Evolutionary conservation across 2,888 invertebrate genomes (phyloP).

Genomic region (Pardosa pseudoannulata): DNA sequence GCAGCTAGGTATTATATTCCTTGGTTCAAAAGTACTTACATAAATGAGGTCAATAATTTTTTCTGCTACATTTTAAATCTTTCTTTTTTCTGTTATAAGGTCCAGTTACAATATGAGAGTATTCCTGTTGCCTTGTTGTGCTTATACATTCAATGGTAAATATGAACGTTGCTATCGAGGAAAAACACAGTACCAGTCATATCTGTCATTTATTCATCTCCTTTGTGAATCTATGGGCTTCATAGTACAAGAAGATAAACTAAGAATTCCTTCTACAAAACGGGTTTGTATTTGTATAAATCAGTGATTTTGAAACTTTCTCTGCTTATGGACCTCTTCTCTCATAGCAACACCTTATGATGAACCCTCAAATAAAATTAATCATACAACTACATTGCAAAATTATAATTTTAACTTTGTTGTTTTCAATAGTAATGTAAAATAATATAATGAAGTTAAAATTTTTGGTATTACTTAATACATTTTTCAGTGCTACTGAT

Average conservation of each 20-base stretch:
- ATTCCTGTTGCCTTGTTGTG: slow-evolving; percentile 96
- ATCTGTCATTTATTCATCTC: slow-evolving; percentile 79
- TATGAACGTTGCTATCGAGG: slow-evolving; percentile 83
- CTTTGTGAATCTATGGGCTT: slow-evolving; percentile 84
- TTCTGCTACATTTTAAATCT: no score
- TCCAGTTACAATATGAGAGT: slow-evolving; percentile 85
- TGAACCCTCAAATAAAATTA: no score
- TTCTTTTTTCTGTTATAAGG: slow-evolving; percentile 55
- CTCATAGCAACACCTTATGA: no score
- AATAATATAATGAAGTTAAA: no score
- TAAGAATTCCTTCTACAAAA: slow-evolving; percentile 98
- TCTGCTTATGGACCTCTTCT: no score
- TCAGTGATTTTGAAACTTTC: no score
- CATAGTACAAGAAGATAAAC: slow-evolving; percentile 85
- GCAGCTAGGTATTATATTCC: slow-evolving; percentile 84
- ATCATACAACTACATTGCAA: no score
- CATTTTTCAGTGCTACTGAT: no score
- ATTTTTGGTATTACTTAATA: no score
- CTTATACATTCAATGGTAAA: slow-evolving; percentile 93
- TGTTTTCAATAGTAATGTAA: no score
- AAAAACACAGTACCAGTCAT: slow-evolving; percentile 84
- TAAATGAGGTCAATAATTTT: background rate
- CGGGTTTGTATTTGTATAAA: slow-evolving; percentile 83
- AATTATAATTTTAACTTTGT: no score
- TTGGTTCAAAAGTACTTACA: background rate